Evolutionary conservation across 2,113 vertebrate species (phyloP).

Genomic region (Uropsilus gracilis): DNA sequence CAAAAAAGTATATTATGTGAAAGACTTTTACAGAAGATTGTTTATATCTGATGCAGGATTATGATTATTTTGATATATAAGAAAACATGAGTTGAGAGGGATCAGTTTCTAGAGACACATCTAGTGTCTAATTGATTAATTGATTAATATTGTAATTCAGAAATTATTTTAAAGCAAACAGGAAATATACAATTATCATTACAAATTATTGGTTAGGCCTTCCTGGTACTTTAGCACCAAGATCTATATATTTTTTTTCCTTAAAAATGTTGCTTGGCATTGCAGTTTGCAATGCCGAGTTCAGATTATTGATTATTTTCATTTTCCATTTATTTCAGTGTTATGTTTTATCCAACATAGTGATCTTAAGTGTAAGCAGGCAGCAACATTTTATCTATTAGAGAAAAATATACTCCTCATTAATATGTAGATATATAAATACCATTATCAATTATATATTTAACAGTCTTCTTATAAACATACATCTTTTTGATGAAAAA

Average conservation of each 20-base stretch:
- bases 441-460: too few relatives aligned
- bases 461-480: background rate
- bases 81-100: conserved; percentile 57
- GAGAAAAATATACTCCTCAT: background rate
- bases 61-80: conserved; percentile 73
- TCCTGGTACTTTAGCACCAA: conserved; percentile 40
- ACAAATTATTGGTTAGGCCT: background rate
- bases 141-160: conserved; percentile 61
- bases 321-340: conserved; percentile 59
- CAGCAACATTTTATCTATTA: background rate
- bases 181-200: conserved; percentile 51
- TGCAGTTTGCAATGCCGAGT: conserved; percentile 33
- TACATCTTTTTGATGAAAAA: background rate
- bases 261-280: background rate
- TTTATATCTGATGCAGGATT: background rate
- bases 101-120: conserved; percentile 62
- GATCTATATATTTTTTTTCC: conserved; percentile 27
- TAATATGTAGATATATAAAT: background rate
- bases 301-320: conserved; percentile 29
- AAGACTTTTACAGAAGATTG: background rate
- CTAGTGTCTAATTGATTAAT: conserved; percentile 53
- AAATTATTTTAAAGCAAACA: background rate
- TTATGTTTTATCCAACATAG: background rate
- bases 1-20: background rate
- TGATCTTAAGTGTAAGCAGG: background rate